Conservation (phyloP, 2,113 vertebrate species). For the Catharus fuscescens region DNA sequence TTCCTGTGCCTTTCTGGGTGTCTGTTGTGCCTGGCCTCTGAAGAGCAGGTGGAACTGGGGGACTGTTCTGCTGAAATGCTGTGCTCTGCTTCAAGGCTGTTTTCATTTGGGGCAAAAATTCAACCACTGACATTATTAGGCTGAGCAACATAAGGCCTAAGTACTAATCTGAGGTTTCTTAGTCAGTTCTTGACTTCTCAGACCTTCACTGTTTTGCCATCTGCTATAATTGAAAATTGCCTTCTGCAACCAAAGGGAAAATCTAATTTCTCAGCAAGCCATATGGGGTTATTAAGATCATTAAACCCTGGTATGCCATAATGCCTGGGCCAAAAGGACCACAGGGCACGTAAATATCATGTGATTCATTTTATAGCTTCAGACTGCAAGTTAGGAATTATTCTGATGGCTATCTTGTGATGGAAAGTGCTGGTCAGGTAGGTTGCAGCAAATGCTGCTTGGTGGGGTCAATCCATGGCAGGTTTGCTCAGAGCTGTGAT, state of each 20-base stretch:
- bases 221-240: constrained; percentile 67
- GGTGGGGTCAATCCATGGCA: neutral
- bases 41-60: neutral
- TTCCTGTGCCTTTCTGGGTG: neutral
- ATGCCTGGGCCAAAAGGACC: constrained; percentile 48
- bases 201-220: constrained; percentile 69
- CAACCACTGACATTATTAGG: neutral
- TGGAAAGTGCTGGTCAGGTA: constrained; percentile 49
- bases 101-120: constrained; percentile 21
- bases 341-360: constrained; percentile 33
- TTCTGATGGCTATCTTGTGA: constrained; percentile 39
- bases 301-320: constrained; percentile 60
- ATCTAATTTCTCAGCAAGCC: constrained; percentile 69
- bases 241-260: constrained; percentile 65
- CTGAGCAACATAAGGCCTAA: constrained; percentile 42
- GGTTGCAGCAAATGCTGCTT: neutral
- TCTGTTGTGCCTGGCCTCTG: neutral
- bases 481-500: constrained; percentile 13
- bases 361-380: constrained; percentile 55
- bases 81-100: neutral
- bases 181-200: constrained; percentile 61
- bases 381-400: constrained; percentile 20
- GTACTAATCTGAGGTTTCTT: constrained; percentile 52
- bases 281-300: constrained; percentile 69
- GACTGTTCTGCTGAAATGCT: neutral